Evolutionary conservation across 2,113 vertebrate species (phyloP).

Genomic region (Megalops atlanticus): DNA sequence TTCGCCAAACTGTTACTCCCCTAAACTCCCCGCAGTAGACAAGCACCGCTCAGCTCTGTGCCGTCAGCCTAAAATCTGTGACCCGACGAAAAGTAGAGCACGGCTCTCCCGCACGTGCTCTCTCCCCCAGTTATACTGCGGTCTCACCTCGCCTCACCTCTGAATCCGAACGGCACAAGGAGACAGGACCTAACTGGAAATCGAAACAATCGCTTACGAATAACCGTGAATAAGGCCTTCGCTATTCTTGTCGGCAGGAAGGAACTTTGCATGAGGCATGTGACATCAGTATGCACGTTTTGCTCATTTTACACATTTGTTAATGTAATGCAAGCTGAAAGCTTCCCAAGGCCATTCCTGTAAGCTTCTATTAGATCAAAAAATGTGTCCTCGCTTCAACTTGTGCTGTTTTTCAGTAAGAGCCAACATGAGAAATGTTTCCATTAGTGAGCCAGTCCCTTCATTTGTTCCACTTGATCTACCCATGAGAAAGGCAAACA

Average conservation of each 20-base stretch:
- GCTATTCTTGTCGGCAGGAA: too few species aligned
- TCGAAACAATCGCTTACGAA: not conserved
- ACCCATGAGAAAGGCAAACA: conserved; percentile 18
- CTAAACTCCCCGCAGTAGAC: not conserved
- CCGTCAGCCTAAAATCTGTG: not conserved
- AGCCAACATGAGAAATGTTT: not conserved
- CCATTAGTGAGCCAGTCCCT: not conserved
- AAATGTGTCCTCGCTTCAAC: not conserved
- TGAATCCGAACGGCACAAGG: not conserved
- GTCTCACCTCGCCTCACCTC: not conserved
- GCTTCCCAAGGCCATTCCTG: not conserved
- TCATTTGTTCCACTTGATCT: not conserved
- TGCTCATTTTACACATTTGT: not conserved
- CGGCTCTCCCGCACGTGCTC: not conserved
- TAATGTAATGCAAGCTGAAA: not conserved
- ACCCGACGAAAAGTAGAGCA: not conserved
- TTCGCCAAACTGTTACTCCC: not conserved
- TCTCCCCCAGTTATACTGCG: not conserved
- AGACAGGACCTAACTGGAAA: not conserved
- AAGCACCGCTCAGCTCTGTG: not conserved
- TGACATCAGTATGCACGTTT: not conserved
- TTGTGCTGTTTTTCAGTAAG: not conserved
- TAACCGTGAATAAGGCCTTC: too few species aligned
- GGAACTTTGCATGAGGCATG: not conserved
- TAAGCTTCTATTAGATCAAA: not conserved